phyloP scores from a whole-genome alignment of 2,888 invertebrate species.

The Andrena minutula region DNA sequence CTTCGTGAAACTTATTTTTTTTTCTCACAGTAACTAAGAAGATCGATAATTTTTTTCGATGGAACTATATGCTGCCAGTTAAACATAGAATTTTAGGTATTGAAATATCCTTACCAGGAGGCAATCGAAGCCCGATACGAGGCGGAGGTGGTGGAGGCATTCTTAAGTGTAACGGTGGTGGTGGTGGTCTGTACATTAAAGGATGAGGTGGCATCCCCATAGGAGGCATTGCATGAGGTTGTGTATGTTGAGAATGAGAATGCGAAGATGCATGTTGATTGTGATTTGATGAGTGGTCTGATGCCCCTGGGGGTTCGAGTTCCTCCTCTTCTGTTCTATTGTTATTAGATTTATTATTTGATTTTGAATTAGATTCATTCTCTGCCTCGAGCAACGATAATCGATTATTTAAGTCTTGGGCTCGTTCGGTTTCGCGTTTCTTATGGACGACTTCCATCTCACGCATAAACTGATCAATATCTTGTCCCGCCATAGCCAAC shows the following conservation, averaged over 20 bases:
- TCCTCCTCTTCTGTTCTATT: conserved; percentile 73
- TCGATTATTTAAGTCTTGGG: conserved; percentile 88
- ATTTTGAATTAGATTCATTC: conserved; percentile 72
- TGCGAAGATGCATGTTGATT: conserved; percentile 72
- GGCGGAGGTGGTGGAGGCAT: conserved; percentile 86
- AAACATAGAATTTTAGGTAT: not conserved
- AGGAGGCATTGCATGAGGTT: conserved; percentile 81
- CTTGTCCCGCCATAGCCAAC: conserved; percentile 95
- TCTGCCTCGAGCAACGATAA: conserved; percentile 81
- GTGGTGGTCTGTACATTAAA: conserved; percentile 87
- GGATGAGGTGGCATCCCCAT: conserved; percentile 87
- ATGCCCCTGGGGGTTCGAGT: conserved; percentile 75
- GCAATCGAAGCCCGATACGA: conserved; percentile 85
- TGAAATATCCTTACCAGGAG: conserved; percentile 82
- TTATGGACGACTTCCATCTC: conserved; percentile 95
- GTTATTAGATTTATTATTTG: conserved; percentile 68
- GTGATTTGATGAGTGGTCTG: conserved; percentile 69
- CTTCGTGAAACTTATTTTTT: not conserved
- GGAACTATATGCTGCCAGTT: not conserved
- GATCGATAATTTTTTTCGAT: too few relatives aligned
- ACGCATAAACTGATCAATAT: conserved; percentile 96
- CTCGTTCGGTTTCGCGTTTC: conserved; percentile 90
- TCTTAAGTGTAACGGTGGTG: conserved; percentile 85
- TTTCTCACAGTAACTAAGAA: too few relatives aligned
- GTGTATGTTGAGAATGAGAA: conserved; percentile 72